A percentile compares a stretch with the other conserved stretches of the same genome.
These are phyloP conservation scores for Diachasmimorpha longicaudata DNA, from an alignment of 1,140 invertebrate genomes.

Conservation along the genomic window DNA sequence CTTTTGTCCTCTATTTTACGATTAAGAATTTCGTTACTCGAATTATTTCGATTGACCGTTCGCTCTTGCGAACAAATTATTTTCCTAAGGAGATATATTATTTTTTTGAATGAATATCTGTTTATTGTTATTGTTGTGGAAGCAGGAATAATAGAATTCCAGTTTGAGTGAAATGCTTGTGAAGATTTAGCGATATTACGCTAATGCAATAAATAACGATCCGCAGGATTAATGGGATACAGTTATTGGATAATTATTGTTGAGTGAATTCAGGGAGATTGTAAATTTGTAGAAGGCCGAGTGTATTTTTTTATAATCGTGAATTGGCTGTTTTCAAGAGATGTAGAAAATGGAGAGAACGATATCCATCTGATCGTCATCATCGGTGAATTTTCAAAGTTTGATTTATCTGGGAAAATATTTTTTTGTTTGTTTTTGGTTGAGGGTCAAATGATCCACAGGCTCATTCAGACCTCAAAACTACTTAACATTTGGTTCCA, in stretches of 20 bases:
- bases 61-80: not conserved
- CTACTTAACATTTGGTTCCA: too few species aligned
- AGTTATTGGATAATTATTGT: not conserved
- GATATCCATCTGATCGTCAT: too few species aligned
- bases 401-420: too few species aligned
- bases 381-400: too few species aligned
- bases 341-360: not conserved
- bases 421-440: too few species aligned
- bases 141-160: not conserved
- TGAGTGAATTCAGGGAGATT: not conserved
- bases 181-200: not conserved
- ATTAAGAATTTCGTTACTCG: not conserved
- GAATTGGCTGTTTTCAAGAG: not conserved
- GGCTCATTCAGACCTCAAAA: too few species aligned
- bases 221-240: not conserved
- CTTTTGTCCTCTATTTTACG: not conserved
- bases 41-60: not conserved
- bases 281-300: not conserved
- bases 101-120: not conserved
- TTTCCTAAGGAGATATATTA: not conserved
- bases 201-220: not conserved
- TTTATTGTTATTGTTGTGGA: not conserved
- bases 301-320: not conserved
- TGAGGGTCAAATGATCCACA: too few species aligned
- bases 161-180: not conserved